Conservation (phyloP, 2,113 vertebrate genomes). For the Myiozetetes cayanensis region DNA sequence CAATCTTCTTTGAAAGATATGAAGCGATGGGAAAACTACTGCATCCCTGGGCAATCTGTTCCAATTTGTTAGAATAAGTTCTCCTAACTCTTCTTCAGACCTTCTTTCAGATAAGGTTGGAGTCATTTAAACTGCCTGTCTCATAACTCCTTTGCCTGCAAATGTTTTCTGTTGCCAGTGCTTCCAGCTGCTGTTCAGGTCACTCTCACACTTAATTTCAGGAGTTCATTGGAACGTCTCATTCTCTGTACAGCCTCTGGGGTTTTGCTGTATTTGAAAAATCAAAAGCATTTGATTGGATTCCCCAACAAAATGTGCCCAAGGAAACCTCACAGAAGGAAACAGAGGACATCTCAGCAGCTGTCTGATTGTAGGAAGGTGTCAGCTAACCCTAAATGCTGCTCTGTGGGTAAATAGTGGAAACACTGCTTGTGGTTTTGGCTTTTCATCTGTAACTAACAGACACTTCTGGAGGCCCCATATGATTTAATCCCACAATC, state of each 20-base stretch:
- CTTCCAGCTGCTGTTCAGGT: background rate
- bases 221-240: background rate
- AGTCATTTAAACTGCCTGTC: constrained; percentile 8
- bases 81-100: background rate
- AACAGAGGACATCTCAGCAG: background rate
- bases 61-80: constrained; percentile 27
- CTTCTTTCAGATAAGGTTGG: constrained; percentile 16
- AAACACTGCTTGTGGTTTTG: background rate
- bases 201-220: background rate
- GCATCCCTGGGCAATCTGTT: constrained; percentile 1
- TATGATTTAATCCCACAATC: background rate
- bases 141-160: constrained; percentile 15
- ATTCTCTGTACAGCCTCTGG: background rate
- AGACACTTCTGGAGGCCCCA: background rate
- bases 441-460: background rate
- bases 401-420: background rate
- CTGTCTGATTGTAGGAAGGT: background rate
- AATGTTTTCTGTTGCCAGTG: background rate
- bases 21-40: constrained; percentile 22
- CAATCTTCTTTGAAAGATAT: constrained; percentile 27
- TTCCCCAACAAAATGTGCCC: background rate
- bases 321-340: background rate
- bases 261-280: background rate
- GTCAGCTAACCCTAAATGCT: background rate
- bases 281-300: background rate